These are phyloP conservation scores for Pararge aegeria DNA, from an alignment of 1,140 invertebrate species.

Conservation along the genomic window DNA sequence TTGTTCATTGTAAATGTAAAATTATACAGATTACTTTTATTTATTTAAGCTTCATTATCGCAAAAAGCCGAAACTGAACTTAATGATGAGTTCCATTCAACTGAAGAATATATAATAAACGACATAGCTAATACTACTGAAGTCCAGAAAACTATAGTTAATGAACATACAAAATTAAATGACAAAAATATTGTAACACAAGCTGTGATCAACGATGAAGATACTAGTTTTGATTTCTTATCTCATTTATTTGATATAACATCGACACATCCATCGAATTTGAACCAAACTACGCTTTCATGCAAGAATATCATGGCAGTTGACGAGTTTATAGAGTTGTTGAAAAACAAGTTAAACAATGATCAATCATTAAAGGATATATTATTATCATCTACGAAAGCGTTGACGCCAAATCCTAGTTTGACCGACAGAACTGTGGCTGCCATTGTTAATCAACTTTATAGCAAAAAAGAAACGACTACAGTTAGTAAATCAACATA, in stretches of 20 bases:
- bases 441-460: conserved; percentile 56
- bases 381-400: conserved; percentile 34
- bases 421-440: conserved; percentile 52
- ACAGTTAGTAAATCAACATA: conserved; percentile 42
- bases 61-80: background rate
- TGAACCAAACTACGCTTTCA: conserved; percentile 29
- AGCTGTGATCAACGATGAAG: conserved; percentile 12
- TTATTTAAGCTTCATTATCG: background rate
- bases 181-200: background rate
- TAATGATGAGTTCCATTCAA: background rate
- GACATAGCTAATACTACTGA: background rate
- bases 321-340: conserved; percentile 59
- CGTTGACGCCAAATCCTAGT: conserved; percentile 28
- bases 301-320: conserved; percentile 56
- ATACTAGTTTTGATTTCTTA: conserved; percentile 47
- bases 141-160: background rate
- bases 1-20: too few relatives aligned
- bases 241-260: conserved; percentile 47
- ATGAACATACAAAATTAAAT: background rate
- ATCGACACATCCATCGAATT: conserved; percentile 24
- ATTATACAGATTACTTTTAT: too few relatives aligned
- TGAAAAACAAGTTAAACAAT: conserved; percentile 58
- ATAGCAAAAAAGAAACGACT: conserved; percentile 49
- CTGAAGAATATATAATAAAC: background rate
- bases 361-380: conserved; percentile 57